A percentile compares a stretch with the other conserved stretches of the same genome.
Evolutionary conservation across 2,888 invertebrate genomes (phyloP).

Genomic region (Podotricha telesiphe): DNA sequence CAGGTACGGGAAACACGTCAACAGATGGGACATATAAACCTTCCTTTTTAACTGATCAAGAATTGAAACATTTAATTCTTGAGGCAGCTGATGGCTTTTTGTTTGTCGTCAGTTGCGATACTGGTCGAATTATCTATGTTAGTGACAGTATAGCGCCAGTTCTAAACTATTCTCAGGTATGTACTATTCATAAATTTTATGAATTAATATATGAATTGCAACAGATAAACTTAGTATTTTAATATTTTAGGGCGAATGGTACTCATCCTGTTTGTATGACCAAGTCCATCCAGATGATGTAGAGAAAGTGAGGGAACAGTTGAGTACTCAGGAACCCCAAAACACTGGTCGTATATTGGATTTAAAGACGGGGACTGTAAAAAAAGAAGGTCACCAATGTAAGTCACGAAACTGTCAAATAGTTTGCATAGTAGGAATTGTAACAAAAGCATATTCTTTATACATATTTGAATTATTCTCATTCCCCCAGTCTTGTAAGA

Average conservation of each 20-base stretch:
- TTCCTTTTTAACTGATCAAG: conserved; percentile 99
- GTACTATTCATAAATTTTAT: conserved; percentile 15
- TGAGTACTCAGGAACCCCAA: conserved; percentile 98
- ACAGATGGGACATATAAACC: conserved; percentile 99
- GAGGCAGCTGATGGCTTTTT: conserved; percentile 99
- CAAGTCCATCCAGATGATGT: conserved; percentile 99
- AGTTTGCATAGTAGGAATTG: too few species aligned
- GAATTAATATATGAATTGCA: neutral
- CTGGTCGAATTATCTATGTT: conserved; percentile 98
- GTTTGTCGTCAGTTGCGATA: conserved; percentile 97
- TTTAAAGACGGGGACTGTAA: conserved; percentile 98
- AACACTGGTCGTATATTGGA: conserved; percentile 98
- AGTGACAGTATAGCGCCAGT: conserved; percentile 99
- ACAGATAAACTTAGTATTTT: neutral
- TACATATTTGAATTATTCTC: too few species aligned
- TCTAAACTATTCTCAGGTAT: conserved; percentile 95
- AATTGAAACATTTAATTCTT: conserved; percentile 98
- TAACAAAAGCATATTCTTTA: too few species aligned
- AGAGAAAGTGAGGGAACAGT: conserved; percentile 97
- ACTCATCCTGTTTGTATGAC: conserved; percentile 97
- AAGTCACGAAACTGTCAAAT: conserved; percentile 65
- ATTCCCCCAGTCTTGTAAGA: too few species aligned
- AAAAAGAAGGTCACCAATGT: conserved; percentile 99
- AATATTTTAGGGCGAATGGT: conserved; percentile 93
- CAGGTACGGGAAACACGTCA: conserved; percentile 97